phyloP scores from a whole-genome alignment of 2,888 invertebrate species.

The Dastarcus helophoroides region DNA sequence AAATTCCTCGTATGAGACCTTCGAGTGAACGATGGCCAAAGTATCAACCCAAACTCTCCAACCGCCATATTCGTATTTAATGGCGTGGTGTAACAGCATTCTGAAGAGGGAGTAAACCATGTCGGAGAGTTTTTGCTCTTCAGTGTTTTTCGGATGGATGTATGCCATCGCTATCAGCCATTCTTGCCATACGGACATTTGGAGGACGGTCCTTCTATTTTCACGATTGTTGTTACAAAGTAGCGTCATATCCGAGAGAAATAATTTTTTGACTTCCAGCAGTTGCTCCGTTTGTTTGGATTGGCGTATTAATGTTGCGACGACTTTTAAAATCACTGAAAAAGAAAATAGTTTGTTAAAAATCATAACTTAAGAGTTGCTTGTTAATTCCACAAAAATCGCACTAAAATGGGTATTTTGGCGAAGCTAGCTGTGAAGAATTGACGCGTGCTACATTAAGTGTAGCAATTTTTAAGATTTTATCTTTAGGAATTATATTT shows the following conservation, averaged over 20 bases:
- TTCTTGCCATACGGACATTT: constrained; percentile 99
- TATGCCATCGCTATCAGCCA: constrained; percentile 99
- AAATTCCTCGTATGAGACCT: constrained; percentile 97
- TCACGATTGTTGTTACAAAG: constrained; percentile 95
- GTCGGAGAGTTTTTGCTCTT: constrained; percentile 93
- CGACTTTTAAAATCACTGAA: constrained; percentile 95
- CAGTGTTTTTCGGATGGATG: constrained; percentile 89
- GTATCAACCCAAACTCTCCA: constrained; percentile 99
- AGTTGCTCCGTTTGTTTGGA: constrained; percentile 89
- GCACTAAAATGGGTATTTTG: too few species aligned
- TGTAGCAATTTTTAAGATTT: too few species aligned
- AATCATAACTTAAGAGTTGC: too few species aligned
- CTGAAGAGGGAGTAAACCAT: constrained; percentile 97
- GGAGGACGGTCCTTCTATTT: constrained; percentile 91
- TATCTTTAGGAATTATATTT: too few species aligned
- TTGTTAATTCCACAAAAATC: too few species aligned
- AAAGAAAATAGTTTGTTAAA: constrained; percentile 24
- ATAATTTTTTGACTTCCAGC: constrained; percentile 87
- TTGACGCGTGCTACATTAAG: too few species aligned
- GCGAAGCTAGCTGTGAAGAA: too few species aligned
- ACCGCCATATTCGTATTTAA: constrained; percentile 98
- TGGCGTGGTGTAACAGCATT: constrained; percentile 96
- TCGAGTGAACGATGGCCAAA: constrained; percentile 96
- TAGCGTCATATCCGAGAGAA: constrained; percentile 96
- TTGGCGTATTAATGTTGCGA: constrained; percentile 91